Evolutionary conservation across 2,888 invertebrate species (phyloP), one percentile per base, ranked within the genome.

Genomic region (Tetramorium bicarinatum): DNA sequence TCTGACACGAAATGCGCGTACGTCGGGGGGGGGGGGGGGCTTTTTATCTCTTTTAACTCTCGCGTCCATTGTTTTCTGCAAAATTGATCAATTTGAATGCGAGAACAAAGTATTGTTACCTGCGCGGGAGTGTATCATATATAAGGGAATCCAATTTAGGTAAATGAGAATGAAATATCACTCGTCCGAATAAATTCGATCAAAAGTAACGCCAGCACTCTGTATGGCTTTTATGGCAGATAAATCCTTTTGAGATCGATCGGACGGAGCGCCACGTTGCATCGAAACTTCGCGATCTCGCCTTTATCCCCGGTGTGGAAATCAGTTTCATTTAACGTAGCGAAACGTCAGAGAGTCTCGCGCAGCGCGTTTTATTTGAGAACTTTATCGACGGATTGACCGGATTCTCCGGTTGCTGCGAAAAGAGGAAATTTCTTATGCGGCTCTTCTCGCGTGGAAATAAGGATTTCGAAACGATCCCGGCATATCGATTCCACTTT

Each of bases 331-430:
- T 80, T 72, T 80, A 80, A 61, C 72, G 59, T 59, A 47, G 47
- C 72, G 47, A 69, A 34, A 77, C 56, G 59, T 59, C 72, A 59
- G 59, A 49, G 59, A 71, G 4, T 61, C 21, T 72, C 47, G 21
- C 47, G 21, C n/a, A 4, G n/a, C 29, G 54, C 41, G n/a, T 59
- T 79, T 79, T 71, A 71, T 59, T 44, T 34, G 59, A 71, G 79
- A 79, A 79, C 71, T 59, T 79, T 79, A 71, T 79, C 79, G 72
- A 54, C 49, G 79, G 72, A 80, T 80, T 80, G 72, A 80, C 72
- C 79, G 71, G 59, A 79, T 71, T 79, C 21, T 79, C 44, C 71
- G 21, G 18, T 69, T 54, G 56, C n/a, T 61, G 18, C 59, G 47
- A 49, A 54, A 47, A 13, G 59, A 54, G 34, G 47, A 47, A 79